These are phyloP conservation scores for Ellobius talpinus DNA, from an alignment of 2,113 vertebrate genomes.

Conservation along the genomic window DNA sequence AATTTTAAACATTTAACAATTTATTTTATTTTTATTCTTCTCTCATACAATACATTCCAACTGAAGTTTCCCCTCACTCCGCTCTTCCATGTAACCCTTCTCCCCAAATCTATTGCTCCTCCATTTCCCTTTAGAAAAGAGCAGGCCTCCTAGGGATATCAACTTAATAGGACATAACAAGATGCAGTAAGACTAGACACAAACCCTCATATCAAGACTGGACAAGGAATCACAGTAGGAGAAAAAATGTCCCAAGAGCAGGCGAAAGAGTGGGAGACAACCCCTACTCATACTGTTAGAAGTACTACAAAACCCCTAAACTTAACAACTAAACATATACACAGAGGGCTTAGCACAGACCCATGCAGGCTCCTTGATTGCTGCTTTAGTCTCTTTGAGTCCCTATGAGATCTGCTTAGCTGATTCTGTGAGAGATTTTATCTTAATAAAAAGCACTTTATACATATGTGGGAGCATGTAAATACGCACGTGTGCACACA, in stretches of 20 bases:
- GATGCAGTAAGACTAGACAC: not conserved
- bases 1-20: not conserved
- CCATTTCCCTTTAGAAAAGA: not conserved
- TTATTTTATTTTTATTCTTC: not conserved
- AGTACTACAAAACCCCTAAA: not conserved
- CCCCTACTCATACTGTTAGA: not conserved
- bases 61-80: not conserved
- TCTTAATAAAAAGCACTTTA: too few relatives aligned
- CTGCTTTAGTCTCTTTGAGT: not conserved
- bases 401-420: not conserved
- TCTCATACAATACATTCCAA: not conserved
- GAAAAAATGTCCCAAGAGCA: not conserved
- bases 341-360: not conserved
- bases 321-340: not conserved
- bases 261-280: too few relatives aligned
- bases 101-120: not conserved
- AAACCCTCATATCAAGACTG: not conserved
- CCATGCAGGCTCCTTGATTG: not conserved
- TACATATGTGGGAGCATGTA: too few relatives aligned
- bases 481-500: too few relatives aligned
- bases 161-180: not conserved
- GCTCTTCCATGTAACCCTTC: not conserved
- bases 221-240: not conserved
- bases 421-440: not conserved
- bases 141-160: not conserved